These are phyloP conservation scores for Cephus runcator DNA, from an alignment of 2,888 invertebrate species.

Conservation along the genomic window DNA sequence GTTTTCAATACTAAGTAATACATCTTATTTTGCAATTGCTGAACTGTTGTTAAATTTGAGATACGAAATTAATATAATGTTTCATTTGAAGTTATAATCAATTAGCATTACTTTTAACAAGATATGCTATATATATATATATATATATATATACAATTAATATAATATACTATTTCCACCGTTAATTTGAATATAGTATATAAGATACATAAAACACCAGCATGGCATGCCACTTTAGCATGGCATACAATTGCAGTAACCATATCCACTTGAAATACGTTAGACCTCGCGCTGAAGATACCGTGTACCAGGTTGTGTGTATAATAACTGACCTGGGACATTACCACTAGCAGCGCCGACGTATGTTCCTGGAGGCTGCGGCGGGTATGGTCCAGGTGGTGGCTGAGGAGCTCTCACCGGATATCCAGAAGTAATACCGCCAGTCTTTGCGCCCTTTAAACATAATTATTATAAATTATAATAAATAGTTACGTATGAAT, in stretches of 20 bases:
- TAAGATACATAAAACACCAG: background rate
- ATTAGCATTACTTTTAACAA: background rate
- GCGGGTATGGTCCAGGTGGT: slow-evolving; percentile 53
- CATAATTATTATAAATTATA: slow-evolving; percentile 7
- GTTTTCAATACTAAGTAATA: background rate
- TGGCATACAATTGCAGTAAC: background rate
- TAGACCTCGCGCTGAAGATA: slow-evolving; percentile 58
- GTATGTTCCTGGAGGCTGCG: slow-evolving; percentile 54
- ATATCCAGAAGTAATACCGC: slow-evolving; percentile 87
- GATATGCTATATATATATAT: background rate
- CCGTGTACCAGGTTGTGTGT: slow-evolving; percentile 56
- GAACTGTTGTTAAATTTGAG: background rate
- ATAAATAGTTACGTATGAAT: background rate
- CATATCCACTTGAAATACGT: background rate
- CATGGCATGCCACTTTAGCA: too few relatives aligned
- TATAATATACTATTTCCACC: background rate
- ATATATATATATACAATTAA: background rate
- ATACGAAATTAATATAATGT: background rate
- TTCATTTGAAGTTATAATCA: background rate
- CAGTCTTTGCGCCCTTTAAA: slow-evolving; percentile 77
- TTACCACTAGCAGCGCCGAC: slow-evolving; percentile 54
- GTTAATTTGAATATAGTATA: background rate
- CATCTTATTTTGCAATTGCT: background rate
- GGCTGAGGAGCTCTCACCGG: slow-evolving; percentile 73
- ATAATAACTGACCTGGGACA: slow-evolving; percentile 55